phyloP scores from a whole-genome alignment of 1,140 invertebrate genomes.

The Pseudomyrmex sp. region DNA sequence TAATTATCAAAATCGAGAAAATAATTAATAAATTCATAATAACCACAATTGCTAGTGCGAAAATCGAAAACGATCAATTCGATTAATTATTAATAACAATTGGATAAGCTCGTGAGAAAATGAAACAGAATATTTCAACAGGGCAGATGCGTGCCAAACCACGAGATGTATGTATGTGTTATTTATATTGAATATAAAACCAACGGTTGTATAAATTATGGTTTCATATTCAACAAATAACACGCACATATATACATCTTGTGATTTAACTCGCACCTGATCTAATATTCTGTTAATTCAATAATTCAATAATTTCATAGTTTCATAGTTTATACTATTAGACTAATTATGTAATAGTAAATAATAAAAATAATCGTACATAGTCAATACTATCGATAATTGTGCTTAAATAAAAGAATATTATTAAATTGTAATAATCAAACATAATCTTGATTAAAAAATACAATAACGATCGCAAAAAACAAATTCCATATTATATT shows the following conservation, averaged over 20 bases:
- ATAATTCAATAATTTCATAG: not conserved
- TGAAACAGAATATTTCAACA: too few relatives aligned
- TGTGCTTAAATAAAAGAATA: not conserved
- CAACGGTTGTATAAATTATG: too few relatives aligned
- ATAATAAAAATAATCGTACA: not conserved
- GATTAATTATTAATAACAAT: not conserved
- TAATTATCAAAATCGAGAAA: not conserved
- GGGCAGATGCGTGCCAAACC: too few relatives aligned
- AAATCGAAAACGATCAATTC: not conserved
- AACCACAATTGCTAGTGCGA: not conserved
- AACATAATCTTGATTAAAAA: not conserved
- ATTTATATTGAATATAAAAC: too few relatives aligned
- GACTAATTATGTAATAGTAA: not conserved
- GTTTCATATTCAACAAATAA: too few relatives aligned
- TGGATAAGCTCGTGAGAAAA: too few relatives aligned
- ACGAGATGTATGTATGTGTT: too few relatives aligned
- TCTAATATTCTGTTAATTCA: not conserved
- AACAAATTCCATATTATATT: not conserved
- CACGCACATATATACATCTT: too few relatives aligned
- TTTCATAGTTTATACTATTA: not conserved
- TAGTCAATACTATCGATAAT: not conserved
- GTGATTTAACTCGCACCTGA: too few relatives aligned
- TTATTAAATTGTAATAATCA: not conserved
- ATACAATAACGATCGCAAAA: constrained; percentile 3
- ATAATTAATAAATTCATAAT: constrained; percentile 4